phyloP scores from a whole-genome alignment of 2,113 vertebrate genomes.

The Puma concolor region DNA sequence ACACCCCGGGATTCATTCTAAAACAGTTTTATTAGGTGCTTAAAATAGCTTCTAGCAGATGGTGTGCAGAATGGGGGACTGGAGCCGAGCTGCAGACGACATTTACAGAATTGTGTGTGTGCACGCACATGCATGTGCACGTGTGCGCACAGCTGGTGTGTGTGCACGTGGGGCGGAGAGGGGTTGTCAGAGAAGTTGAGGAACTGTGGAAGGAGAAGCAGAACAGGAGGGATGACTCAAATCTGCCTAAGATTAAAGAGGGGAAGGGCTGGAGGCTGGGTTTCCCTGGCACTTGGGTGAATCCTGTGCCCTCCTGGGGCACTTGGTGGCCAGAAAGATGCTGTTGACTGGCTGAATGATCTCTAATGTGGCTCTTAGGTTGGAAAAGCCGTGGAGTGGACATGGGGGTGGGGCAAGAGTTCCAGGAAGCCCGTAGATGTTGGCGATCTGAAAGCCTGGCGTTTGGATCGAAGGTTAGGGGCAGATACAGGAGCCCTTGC shows the following conservation, averaged over 20 bases:
- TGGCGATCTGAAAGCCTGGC: not conserved
- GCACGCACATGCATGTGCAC: accelerated
- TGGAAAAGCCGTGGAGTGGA: not conserved
- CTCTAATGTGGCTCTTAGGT: not conserved
- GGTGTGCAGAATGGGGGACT: slow-evolving; percentile 70
- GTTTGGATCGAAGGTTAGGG: not conserved
- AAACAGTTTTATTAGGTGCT: slow-evolving; percentile 86
- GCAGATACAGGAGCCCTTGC: not conserved
- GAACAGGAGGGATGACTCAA: not conserved
- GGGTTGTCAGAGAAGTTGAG: not conserved
- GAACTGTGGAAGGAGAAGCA: not conserved
- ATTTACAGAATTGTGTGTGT: slow-evolving; percentile 66
- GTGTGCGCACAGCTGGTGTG: not conserved
- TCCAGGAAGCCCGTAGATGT: not conserved
- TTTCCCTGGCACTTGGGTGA: not conserved
- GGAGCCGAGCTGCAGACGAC: slow-evolving; percentile 75
- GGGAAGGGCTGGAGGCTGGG: not conserved
- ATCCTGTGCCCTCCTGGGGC: not conserved
- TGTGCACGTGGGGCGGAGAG: not conserved
- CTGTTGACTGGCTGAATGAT: not conserved
- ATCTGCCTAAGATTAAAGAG: not conserved
- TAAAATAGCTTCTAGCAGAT: slow-evolving; percentile 87
- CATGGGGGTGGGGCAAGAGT: not conserved
- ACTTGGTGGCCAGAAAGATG: not conserved
- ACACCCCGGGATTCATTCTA: slow-evolving; percentile 78